These are phyloP conservation scores for Pseudomyrmex sp. DNA, from an alignment of 1,140 invertebrate species.

Conservation along the genomic window DNA sequence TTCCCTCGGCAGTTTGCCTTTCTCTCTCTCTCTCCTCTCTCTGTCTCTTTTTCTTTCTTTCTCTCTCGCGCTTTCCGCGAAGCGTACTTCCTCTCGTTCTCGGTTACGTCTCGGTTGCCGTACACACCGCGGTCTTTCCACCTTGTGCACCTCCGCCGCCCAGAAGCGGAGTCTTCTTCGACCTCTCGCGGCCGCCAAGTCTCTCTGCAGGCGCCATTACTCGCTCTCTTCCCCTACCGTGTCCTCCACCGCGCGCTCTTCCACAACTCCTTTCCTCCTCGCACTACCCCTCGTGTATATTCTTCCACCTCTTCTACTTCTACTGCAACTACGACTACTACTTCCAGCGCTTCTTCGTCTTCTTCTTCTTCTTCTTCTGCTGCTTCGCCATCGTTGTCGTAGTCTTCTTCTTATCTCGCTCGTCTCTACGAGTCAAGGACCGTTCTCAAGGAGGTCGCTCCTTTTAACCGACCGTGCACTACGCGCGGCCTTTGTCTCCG, in stretches of 20 bases:
- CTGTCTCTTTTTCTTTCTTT: too few species aligned
- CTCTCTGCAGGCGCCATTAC: conserved; percentile 75
- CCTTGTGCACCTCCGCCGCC: conserved; percentile 52
- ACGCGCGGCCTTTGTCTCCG: conserved; percentile 70
- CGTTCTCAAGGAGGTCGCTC: conserved; percentile 85
- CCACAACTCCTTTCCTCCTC: conserved; percentile 41
- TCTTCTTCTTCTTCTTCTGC: conserved; percentile 59
- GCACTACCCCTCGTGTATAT: conserved; percentile 63
- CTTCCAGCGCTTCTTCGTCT: conserved; percentile 66
- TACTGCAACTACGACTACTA: conserved; percentile 71
- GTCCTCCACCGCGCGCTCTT: conserved; percentile 42
- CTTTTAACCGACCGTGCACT: conserved; percentile 72
- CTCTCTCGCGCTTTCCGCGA: neutral
- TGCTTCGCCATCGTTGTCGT: conserved; percentile 44
- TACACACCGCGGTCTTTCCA: conserved; percentile 48
- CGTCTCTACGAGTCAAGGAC: conserved; percentile 84
- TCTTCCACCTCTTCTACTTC: conserved; percentile 69
- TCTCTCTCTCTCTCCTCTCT: neutral
- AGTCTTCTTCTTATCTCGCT: conserved; percentile 61
- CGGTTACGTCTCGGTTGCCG: conserved; percentile 39
- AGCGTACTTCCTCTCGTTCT: conserved; percentile 20
- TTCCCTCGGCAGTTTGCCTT: conserved; percentile 33
- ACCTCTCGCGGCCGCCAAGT: conserved; percentile 71
- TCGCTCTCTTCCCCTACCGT: conserved; percentile 54
- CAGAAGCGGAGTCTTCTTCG: conserved; percentile 71